Conservation (phyloP, 2,113 vertebrate genomes). For the Phalacrocorax carbo region DNA sequence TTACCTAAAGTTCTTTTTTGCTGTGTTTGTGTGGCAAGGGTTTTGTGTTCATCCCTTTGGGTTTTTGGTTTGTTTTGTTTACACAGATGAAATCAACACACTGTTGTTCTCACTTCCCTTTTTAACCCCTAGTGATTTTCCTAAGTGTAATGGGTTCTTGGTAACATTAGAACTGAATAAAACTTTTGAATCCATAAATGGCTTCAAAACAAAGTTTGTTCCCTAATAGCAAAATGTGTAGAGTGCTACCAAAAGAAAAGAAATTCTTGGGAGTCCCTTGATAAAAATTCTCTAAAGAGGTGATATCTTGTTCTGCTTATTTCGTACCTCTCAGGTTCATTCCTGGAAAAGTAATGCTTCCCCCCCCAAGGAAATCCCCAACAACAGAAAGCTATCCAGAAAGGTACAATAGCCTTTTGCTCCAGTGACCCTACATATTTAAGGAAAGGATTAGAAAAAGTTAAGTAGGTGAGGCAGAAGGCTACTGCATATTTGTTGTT, state of each 20-base stretch:
- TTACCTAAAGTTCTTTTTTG: background rate
- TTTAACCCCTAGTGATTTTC: background rate
- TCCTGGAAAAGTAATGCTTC: background rate
- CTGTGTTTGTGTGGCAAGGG: background rate
- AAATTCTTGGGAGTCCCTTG: background rate
- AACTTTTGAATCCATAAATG: background rate
- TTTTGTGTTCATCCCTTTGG: background rate
- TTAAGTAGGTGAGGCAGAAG: background rate
- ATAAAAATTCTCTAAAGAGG: background rate
- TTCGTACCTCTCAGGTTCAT: background rate
- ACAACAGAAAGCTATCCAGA: background rate
- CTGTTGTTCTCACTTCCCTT: background rate
- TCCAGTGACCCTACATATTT: background rate
- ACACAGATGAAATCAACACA: background rate
- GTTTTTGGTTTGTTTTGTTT: background rate
- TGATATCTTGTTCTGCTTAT: background rate
- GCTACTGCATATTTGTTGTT: background rate
- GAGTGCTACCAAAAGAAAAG: background rate
- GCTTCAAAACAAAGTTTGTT: background rate
- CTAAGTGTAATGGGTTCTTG: background rate
- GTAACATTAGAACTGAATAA: background rate
- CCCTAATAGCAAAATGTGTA: background rate
- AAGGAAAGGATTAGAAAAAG: background rate
- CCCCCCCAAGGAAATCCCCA: background rate
- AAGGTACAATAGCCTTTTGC: background rate